Evolutionary conservation across 2,113 vertebrate genomes (phyloP).

Genomic region (Myotis davidii): DNA sequence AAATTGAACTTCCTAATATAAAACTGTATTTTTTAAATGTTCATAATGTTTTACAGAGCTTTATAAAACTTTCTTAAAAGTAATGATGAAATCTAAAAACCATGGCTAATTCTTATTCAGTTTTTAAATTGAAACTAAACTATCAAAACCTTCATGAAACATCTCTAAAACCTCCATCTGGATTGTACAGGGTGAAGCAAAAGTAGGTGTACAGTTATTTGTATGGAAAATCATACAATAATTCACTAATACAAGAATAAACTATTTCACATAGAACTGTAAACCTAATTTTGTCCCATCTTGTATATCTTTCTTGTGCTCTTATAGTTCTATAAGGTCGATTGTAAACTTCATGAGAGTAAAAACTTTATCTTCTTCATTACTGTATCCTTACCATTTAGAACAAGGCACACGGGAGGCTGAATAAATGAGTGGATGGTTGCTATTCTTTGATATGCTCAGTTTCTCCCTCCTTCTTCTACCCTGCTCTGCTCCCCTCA

Average conservation of each 20-base stretch:
- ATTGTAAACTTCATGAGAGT: neutral
- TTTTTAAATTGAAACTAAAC: neutral
- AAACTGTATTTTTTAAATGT: neutral
- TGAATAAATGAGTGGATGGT: neutral
- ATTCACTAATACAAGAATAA: neutral
- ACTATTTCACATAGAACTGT: neutral
- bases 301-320: neutral
- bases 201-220: neutral
- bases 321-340: neutral
- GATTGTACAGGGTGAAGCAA: neutral
- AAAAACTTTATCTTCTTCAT: neutral
- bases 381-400: neutral
- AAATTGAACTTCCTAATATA: neutral
- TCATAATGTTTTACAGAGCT: neutral
- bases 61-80: neutral
- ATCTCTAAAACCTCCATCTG: neutral
- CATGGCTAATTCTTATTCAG: neutral
- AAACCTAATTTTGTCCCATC: neutral
- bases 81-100: conserved; percentile 2
- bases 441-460: neutral
- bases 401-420: neutral
- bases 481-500: neutral
- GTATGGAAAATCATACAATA: neutral
- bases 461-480: neutral
- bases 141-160: neutral